Percentiles rank a stretch among this genome's conserved stretches.
Evolutionary conservation across 2,888 invertebrate genomes (phyloP).

Genomic region (Loripinus fragilis): DNA sequence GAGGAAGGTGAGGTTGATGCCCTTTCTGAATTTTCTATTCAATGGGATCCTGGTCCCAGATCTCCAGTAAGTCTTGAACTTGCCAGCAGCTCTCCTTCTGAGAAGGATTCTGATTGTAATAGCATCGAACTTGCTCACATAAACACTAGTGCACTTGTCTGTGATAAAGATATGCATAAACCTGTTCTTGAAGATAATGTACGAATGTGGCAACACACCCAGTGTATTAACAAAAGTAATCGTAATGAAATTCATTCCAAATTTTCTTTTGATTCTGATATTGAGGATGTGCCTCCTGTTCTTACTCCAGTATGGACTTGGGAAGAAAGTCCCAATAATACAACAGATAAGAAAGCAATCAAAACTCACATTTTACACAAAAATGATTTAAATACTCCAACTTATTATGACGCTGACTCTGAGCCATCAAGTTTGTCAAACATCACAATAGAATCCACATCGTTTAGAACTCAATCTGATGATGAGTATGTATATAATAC

Average conservation of each 20-base stretch:
- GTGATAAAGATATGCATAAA: conserved; percentile 9
- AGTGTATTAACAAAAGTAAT: neutral
- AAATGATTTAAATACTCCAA: conserved; percentile 2
- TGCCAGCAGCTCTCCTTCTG: neutral
- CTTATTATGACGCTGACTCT: conserved; percentile 1
- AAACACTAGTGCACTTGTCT: conserved; percentile 34
- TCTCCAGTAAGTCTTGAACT: neutral
- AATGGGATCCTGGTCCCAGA: conserved; percentile 50
- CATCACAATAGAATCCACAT: conserved; percentile 10
- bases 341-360: neutral
- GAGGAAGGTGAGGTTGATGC: conserved; percentile 56
- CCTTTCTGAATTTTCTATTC: conserved; percentile 55
- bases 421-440: conserved; percentile 5
- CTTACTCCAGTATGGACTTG: conserved; percentile 4
- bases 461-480: neutral
- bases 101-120: conserved; percentile 31
- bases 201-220: neutral
- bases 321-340: neutral
- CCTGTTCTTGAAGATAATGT: neutral
- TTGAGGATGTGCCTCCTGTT: neutral
- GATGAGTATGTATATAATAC: conserved; percentile 16
- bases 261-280: neutral
- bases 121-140: conserved; percentile 48
- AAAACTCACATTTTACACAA: neutral
- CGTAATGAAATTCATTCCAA: neutral